A percentile compares a stretch with the other conserved stretches of the same genome.
Conservation (phyloP, 1,140 invertebrate genomes). For the Apis cerana region DNA sequence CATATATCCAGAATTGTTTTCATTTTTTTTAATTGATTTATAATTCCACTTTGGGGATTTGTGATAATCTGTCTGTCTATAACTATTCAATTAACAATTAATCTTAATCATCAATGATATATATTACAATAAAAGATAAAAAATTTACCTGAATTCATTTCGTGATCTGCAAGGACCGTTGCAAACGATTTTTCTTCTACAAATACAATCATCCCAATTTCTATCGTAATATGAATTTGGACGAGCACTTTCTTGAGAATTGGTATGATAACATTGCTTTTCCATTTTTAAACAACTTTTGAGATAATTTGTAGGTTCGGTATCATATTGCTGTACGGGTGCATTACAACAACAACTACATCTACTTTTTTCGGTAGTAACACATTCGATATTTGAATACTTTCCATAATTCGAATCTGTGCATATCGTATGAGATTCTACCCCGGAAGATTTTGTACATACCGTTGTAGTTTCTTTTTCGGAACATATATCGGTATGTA, state of each 20-base stretch:
- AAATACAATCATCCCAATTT: conserved; percentile 37
- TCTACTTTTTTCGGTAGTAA: not conserved
- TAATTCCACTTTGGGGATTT: conserved; percentile 17
- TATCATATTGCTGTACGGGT: not conserved
- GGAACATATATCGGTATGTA: not conserved
- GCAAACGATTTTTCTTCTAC: conserved; percentile 12
- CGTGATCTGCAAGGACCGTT: conserved; percentile 1
- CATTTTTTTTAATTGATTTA: not conserved
- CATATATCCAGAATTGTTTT: not conserved
- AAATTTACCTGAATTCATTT: conserved; percentile 33
- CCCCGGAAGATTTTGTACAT: not conserved
- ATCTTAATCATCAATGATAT: not conserved
- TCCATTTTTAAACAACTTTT: conserved; percentile 47
- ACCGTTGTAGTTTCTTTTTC: not conserved
- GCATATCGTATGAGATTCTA: not conserved
- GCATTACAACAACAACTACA: conserved; percentile 3
- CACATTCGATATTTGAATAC: not conserved
- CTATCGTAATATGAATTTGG: not conserved
- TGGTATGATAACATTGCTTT: not conserved
- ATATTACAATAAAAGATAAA: too few relatives aligned
- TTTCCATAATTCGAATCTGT: not conserved
- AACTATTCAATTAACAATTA: conserved; percentile 7
- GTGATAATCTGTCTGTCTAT: not conserved
- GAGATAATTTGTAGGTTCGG: not conserved
- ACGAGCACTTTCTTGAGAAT: not conserved